These are phyloP conservation scores for Luehdorfia chinensis DNA, from an alignment of 1,140 invertebrate species.

Conservation along the genomic window DNA sequence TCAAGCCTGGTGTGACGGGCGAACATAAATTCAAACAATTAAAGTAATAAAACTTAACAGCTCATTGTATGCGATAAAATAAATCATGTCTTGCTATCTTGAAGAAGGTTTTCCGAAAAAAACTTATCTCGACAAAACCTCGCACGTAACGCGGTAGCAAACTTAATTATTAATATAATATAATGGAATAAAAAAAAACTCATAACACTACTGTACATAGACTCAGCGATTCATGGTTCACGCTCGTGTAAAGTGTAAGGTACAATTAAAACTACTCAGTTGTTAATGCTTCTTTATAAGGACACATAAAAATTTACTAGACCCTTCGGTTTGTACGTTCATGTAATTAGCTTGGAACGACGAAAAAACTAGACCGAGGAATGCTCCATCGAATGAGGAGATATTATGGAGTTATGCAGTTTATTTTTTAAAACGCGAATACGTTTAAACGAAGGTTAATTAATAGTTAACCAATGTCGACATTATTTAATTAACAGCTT, in stretches of 20 bases:
- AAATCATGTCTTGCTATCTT: not conserved
- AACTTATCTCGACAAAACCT: too few relatives aligned
- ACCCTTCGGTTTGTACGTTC: not conserved
- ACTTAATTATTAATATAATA: slow-evolving; percentile 16
- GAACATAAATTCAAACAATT: not conserved
- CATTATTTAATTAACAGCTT: too few relatives aligned
- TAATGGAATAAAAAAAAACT: slow-evolving; percentile 15
- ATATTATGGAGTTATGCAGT: too few relatives aligned
- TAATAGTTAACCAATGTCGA: too few relatives aligned
- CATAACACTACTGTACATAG: slow-evolving; percentile 9
- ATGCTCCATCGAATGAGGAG: too few relatives aligned
- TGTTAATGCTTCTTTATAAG: slow-evolving; percentile 1
- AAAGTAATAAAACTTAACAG: not conserved
- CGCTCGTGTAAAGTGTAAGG: slow-evolving; percentile 10
- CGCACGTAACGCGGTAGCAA: not conserved
- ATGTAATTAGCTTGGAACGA: too few relatives aligned
- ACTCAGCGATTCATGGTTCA: slow-evolving; percentile 18
- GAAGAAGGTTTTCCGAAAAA: not conserved
- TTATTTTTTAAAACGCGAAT: too few relatives aligned
- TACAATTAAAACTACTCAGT: slow-evolving; percentile 20
- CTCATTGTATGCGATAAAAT: not conserved
- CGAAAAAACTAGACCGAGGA: too few relatives aligned
- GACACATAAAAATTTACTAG: slow-evolving; percentile 12
- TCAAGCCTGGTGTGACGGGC: too few relatives aligned
- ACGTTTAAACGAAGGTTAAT: too few relatives aligned